A percentile compares a stretch with the other conserved stretches of the same genome.
phyloP scores from a whole-genome alignment of 2,888 invertebrate genomes.

The Acronicta leporina region DNA sequence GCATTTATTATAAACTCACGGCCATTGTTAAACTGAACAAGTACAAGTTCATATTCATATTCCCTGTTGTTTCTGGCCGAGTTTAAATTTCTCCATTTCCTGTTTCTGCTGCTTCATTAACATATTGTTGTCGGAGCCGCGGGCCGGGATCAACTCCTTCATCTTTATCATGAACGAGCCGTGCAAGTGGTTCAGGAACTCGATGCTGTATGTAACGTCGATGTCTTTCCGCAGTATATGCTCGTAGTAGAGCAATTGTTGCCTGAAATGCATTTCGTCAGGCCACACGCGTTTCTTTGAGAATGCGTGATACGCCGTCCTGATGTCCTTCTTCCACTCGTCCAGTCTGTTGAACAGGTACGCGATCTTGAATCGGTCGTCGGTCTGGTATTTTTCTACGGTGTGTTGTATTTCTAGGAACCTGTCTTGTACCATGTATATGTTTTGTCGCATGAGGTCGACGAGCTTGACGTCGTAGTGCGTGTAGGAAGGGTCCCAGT shows the following conservation, averaged over 20 bases:
- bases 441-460: slow-evolving; percentile 61
- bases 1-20: too few relatives aligned
- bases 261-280: slow-evolving; percentile 4
- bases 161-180: slow-evolving; percentile 1
- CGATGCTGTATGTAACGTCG: slow-evolving; percentile 66
- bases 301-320: slow-evolving; percentile 36
- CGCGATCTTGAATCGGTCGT: slow-evolving; percentile 54
- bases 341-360: slow-evolving; percentile 59
- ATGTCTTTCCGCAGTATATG: slow-evolving; percentile 56
- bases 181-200: slow-evolving; percentile 54
- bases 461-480: slow-evolving; percentile 19
- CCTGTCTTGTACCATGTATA: slow-evolving; percentile 61
- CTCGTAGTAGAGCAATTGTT: slow-evolving; percentile 56
- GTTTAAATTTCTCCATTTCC: too few relatives aligned
- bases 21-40: too few relatives aligned
- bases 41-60: too few relatives aligned
- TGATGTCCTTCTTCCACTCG: slow-evolving; percentile 54
- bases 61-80: too few relatives aligned
- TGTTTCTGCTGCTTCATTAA: too few relatives aligned
- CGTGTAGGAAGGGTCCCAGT: accelerated
- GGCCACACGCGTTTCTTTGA: accelerated
- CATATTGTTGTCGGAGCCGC: not conserved
- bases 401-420: slow-evolving; percentile 45
- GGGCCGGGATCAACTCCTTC: not conserved
- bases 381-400: slow-evolving; percentile 32